Evolutionary conservation across 2,888 invertebrate species (phyloP).

Genomic region (Rhaphigaster nebulosa): DNA sequence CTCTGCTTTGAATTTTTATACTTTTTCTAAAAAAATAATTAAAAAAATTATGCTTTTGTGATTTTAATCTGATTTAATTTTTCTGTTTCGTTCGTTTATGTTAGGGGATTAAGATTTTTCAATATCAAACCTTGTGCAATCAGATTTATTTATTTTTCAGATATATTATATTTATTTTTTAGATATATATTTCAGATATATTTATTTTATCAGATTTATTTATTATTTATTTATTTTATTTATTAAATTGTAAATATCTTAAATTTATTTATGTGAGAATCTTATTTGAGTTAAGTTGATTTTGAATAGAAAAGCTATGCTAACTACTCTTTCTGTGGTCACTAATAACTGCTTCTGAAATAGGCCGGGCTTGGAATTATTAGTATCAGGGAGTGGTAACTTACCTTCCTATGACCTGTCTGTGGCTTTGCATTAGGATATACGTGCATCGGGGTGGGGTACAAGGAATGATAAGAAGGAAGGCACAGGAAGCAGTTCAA

Average conservation of each 20-base stretch:
- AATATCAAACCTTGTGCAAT: not conserved
- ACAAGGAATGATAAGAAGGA: not conserved
- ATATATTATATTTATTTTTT: too few relatives aligned
- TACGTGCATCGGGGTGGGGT: not conserved
- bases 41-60: not conserved
- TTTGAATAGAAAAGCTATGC: not conserved
- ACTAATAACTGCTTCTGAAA: not conserved
- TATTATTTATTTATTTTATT: not conserved
- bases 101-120: not conserved
- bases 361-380: not conserved
- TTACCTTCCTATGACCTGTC: not conserved
- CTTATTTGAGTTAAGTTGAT: not conserved
- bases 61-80: not conserved
- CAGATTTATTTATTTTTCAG: not conserved
- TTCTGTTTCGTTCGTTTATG: not conserved
- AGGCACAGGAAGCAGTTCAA: not conserved
- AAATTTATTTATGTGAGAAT: not conserved
- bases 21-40: not conserved
- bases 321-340: not conserved
- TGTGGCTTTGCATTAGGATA: not conserved
- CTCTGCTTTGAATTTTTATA: not conserved
- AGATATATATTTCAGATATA: too few relatives aligned
- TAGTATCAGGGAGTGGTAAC: not conserved
- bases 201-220: not conserved
- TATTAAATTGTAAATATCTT: not conserved